phyloP scores from a whole-genome alignment of 2,888 invertebrate genomes.

The Yponomeuta sedellus region DNA sequence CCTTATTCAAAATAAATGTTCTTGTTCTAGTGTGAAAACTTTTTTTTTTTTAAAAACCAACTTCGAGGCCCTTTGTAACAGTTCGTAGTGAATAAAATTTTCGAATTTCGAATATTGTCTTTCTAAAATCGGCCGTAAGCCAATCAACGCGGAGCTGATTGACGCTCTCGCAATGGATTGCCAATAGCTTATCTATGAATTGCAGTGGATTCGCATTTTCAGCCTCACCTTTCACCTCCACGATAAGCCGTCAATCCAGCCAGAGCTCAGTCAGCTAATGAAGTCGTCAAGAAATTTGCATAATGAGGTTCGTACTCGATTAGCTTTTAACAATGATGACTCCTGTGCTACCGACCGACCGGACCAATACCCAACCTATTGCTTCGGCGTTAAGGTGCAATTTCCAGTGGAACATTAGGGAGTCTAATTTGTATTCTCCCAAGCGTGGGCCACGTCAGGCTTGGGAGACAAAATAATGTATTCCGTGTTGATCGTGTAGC shows the following conservation, averaged over 20 bases:
- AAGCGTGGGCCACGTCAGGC: slow-evolving; percentile 52
- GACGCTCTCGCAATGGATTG: no score
- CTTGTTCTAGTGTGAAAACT: no score
- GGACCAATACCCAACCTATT: slow-evolving; percentile 29
- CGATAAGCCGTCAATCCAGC: neutral
- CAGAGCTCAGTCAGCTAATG: slow-evolving; percentile 4
- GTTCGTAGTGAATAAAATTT: no score
- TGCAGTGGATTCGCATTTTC: no score
- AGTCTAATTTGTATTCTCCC: slow-evolving; percentile 58
- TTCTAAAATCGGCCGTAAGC: no score
- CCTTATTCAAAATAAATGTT: no score
- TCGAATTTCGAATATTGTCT: no score
- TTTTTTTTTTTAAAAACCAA: no score
- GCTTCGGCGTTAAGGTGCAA: slow-evolving; percentile 20
- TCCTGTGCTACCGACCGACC: slow-evolving; percentile 27
- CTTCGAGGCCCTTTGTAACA: no score
- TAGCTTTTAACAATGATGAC: slow-evolving; percentile 69
- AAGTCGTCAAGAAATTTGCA: slow-evolving; percentile 21
- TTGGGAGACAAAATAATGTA: slow-evolving; percentile 57
- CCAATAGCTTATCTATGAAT: no score
- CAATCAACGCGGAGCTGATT: no score
- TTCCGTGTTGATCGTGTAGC: slow-evolving; percentile 37
- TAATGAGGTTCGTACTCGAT: slow-evolving; percentile 66
- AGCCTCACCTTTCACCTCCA: no score
- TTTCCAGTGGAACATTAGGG: slow-evolving; percentile 32